Evolutionary conservation across 2,888 invertebrate genomes (phyloP), one percentile per base, ranked within the genome.

Genomic region (Epinotia brunnichana): DNA sequence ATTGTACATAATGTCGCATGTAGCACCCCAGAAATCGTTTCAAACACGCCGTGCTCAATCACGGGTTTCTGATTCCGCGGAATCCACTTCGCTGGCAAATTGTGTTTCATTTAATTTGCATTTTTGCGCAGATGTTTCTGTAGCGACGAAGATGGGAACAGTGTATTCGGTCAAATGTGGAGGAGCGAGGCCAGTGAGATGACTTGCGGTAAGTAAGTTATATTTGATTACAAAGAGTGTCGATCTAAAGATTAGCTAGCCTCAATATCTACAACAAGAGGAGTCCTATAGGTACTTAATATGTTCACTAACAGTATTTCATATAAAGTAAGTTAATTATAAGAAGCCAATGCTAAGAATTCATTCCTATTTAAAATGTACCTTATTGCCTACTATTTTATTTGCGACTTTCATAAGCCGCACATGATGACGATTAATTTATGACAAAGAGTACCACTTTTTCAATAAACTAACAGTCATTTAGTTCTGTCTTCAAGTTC

Each of bases 131-230:
- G 95, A 85, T 96, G 96, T 87, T 95, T 95, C 84, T 96, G 96
- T 86, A 94, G 93, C 72, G 93, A 94, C 84, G 88, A 89, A 77
- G 80, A 86, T 61, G 96, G 96, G 48, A 90, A 89, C 54, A 90
- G 95, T 84, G 94, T 96, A 83, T 95, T 95, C 87, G 96, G 96
- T 78, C 94, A 95, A 89, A 94, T 94, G 81, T 95, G 95, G 94
- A 91, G 94, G 80, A 86, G 84, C 41, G 87, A 94, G 69, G 92
- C 94, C 2, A 86, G 86, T 69, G 93, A 95, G 67, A 96, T 96
- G 95, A 95, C 94, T 76, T 96, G 96, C 83, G 95, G 96, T 95
- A 89, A 89, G 96, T 95, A 89, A 89, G 91, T 79, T 41, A 21
- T 48, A 48, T n/a, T 48, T 48, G 7, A 48, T 48, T n/a, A 48